Evolutionary conservation across 2,888 invertebrate species (phyloP).

Genomic region (Drosophila affinis): DNA sequence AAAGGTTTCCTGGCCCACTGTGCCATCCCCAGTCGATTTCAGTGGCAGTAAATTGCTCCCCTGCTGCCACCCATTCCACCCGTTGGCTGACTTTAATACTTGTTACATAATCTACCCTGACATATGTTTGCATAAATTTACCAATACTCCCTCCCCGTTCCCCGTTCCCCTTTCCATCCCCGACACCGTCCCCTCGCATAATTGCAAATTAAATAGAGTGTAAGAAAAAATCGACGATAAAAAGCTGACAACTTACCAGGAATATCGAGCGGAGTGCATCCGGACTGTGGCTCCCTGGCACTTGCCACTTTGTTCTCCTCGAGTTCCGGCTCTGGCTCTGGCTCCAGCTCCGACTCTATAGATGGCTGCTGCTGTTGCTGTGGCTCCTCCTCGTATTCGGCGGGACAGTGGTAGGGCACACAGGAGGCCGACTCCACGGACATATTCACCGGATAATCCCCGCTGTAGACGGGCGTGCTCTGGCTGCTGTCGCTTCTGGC

Average conservation of each 20-base stretch:
- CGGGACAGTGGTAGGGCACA: slow-evolving; percentile 71
- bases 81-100: slow-evolving; percentile 46
- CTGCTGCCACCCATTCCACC: slow-evolving; percentile 14
- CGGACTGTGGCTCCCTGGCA: background rate
- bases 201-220: slow-evolving; percentile 70
- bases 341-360: slow-evolving; percentile 3
- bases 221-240: slow-evolving; percentile 52
- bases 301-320: slow-evolving; percentile 15
- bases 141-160: slow-evolving; percentile 12
- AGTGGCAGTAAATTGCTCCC: slow-evolving; percentile 9
- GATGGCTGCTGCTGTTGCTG: slow-evolving; percentile 18
- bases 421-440: slow-evolving; percentile 78
- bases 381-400: slow-evolving; percentile 65
- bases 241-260: slow-evolving; percentile 63
- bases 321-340: slow-evolving; percentile 20
- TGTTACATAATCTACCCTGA: slow-evolving; percentile 69
- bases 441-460: slow-evolving; percentile 76
- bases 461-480: slow-evolving; percentile 75
- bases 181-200: slow-evolving; percentile 49
- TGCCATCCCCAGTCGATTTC: slow-evolving; percentile 20
- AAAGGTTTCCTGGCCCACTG: slow-evolving; percentile 17
- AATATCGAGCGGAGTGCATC: slow-evolving; percentile 42
- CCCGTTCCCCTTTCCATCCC: background rate
- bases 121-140: slow-evolving; percentile 78
- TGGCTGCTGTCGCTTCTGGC: slow-evolving; percentile 74